Percentiles rank a stretch among this genome's conserved stretches.
Conservation (phyloP, 2,888 invertebrate species). For the Drosophila affinis region DNA sequence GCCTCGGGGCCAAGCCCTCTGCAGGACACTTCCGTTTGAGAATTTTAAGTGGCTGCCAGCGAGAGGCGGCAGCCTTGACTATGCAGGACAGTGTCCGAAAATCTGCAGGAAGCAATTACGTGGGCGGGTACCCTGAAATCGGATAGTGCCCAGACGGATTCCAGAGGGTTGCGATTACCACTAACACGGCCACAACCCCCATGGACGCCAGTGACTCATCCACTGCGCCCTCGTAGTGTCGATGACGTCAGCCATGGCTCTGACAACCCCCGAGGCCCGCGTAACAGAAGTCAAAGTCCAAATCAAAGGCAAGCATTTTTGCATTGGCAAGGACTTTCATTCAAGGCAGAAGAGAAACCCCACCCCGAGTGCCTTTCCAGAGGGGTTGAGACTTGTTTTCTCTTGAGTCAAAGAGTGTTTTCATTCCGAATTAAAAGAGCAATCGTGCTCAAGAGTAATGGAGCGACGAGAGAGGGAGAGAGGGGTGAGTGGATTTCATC, state of each 20-base stretch:
- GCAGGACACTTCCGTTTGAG: constrained; percentile 59
- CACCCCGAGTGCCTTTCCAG: constrained; percentile 8
- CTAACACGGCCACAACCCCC: constrained; percentile 3
- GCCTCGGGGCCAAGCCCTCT: constrained; percentile 45
- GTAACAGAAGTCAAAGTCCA: constrained; percentile 51
- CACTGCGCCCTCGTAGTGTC: constrained; percentile 55
- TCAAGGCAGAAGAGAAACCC: constrained; percentile 14
- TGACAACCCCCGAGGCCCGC: constrained; percentile 13
- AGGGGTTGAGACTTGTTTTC: constrained; percentile 16
- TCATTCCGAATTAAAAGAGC: constrained; percentile 36
- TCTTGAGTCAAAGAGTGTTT: constrained; percentile 61
- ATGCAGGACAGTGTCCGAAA: constrained; percentile 61
- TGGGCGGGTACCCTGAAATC: constrained; percentile 71
- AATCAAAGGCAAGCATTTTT: constrained; percentile 70
- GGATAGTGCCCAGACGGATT: constrained; percentile 65
- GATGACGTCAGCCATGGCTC: constrained; percentile 74
- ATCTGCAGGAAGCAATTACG: constrained; percentile 75
- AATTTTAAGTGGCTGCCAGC: constrained; percentile 64
- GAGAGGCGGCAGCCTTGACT: constrained; percentile 30
- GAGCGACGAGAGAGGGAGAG: constrained; percentile 6
- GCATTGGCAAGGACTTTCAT: constrained; percentile 55
- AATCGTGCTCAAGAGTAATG: constrained; percentile 22
- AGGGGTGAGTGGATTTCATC: constrained; percentile 56
- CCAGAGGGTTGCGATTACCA: constrained; percentile 19
- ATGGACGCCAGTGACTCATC: constrained; percentile 58